A percentile compares a stretch with the other conserved stretches of the same genome.
Evolutionary conservation across 2,113 vertebrate species (phyloP).

Genomic region (Clarias batrachus): DNA sequence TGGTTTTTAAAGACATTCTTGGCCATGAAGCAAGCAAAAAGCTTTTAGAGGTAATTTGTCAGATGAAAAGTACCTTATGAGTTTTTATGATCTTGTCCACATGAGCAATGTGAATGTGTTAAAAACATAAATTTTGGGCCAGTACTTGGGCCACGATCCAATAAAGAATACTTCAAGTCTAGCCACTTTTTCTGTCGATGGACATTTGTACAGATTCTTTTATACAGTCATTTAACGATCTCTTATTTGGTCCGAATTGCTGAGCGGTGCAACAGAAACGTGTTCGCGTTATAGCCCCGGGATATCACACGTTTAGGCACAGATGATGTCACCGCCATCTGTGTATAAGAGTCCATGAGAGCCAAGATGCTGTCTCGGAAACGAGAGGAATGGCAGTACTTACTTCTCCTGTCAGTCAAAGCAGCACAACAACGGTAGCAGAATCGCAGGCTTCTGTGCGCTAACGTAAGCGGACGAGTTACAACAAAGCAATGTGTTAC

Average conservation of each 20-base stretch:
- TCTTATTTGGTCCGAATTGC: not conserved
- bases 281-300: not conserved
- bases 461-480: not conserved
- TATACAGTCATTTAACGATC: not conserved
- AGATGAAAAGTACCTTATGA: conserved; percentile 22
- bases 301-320: not conserved
- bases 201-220: not conserved
- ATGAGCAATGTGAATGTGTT: not conserved
- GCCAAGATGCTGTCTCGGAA: not conserved
- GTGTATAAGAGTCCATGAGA: not conserved
- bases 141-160: conserved; percentile 12
- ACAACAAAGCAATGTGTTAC: not conserved
- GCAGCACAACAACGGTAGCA: too few relatives aligned
- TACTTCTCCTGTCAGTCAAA: not conserved
- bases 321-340: not conserved
- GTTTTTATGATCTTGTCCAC: conserved; percentile 22
- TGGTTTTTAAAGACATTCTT: not conserved
- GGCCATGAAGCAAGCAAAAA: not conserved
- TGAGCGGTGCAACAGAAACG: not conserved
- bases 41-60: conserved; percentile 38
- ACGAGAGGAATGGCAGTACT: not conserved
- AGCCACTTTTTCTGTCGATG: not conserved
- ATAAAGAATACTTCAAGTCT: not conserved
- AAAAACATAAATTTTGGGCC: not conserved
- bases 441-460: not conserved